Evolutionary conservation across 2,888 invertebrate genomes (phyloP), one percentile per base, ranked within the genome.

Genomic region (Linyphia triangularis): DNA sequence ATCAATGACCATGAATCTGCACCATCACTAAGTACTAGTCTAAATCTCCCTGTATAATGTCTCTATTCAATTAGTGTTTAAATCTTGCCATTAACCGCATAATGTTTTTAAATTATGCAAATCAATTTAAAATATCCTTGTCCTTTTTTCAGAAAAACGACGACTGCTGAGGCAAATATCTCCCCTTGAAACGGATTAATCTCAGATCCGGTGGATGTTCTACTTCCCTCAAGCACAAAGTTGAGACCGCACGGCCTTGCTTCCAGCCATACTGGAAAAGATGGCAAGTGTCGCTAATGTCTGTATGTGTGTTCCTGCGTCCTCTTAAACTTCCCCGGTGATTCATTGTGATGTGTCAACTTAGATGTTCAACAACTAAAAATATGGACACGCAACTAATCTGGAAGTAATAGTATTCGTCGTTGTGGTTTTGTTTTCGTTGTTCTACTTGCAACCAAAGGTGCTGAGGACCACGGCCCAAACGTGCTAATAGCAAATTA

Each of bases 261-360:
- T 59, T 59, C 81, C 81, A 28, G 65, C 43, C 6, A 37, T 22
- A 33, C 19, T 51, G 51, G 51, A 51, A 51, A 51, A 51, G 67
- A 22, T 73, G 73, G 65, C 67, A n/a, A 22, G 7, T 77, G 61
- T 40, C 51, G 77, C 37, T 19, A 28, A n/a, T 72, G 24, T 22
- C 63, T 65, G 73, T 84, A n/a, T n/a, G n/a, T n/a, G 67, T 63
- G 69, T 77, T 37, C 84, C 59, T 43, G 28, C 33, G 72, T 77
- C 65, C 30, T 51, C 22, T 85, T 63, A 10, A 43, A 13, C 24
- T 61, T 16, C 61, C 61, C 69, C 63, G 63, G 72, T 79, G 75
- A 59, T 57, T 85, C 43, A 67, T 57, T 85, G 84, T 85, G 73
- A 61, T 79, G 85, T 86, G 73, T 85, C 77, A 79, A 86, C 79